Evolutionary conservation across 2,797 vertebrate genomes (phyloP), one percentile per base, ranked within the genome.

Genomic region (Pipistrellus pipistrellus): DNA sequence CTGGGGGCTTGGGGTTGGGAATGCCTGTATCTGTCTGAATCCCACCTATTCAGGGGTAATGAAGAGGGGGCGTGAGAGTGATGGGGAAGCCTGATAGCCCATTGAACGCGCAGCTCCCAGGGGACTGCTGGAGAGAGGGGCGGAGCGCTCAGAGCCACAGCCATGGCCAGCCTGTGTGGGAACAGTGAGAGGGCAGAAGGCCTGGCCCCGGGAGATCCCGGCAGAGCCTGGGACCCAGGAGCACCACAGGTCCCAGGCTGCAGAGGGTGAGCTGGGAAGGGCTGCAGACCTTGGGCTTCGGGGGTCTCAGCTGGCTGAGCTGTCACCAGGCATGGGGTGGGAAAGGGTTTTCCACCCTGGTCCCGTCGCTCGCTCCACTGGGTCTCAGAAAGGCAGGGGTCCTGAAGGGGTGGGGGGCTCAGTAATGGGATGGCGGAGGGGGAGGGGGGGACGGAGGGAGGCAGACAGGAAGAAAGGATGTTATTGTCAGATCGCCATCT

Each of bases 131-230:
- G 78, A 55, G 85, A 95, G 85, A 88, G 93, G 90, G 96, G 96
- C 25, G 71, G 96, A 93, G 69, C 10, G 0, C 32, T 2, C 38
- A 82, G 78, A 92, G 85, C 81, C 51, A 76, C 64, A 75, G 53
- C 84, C 78, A 32, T 11, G 4, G 55, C 81, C 62, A 73, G 94
- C 72, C 87, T n/a, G 95, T 89, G 96, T 96, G 97, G 95, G 95
- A 97, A 96, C 84, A 48, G 93, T 46, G 71, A 96, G 95, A 83
- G 96, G 97, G 97, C 96, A 96, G 96, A 94, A 97, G 95, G 91
- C 83, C 86, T 80, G 86, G 30, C 80, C 44, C 41, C 84, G 3
- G 4, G 57, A 86, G 96, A 72, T 59, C 72, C 68, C 57, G 0
- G 0, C n/a, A 57, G 59, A 95, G 96, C 96, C 96, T 97, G 97